Conservation (phyloP, 2,797 vertebrate genomes). For the Amazonetta brasiliensis region DNA sequence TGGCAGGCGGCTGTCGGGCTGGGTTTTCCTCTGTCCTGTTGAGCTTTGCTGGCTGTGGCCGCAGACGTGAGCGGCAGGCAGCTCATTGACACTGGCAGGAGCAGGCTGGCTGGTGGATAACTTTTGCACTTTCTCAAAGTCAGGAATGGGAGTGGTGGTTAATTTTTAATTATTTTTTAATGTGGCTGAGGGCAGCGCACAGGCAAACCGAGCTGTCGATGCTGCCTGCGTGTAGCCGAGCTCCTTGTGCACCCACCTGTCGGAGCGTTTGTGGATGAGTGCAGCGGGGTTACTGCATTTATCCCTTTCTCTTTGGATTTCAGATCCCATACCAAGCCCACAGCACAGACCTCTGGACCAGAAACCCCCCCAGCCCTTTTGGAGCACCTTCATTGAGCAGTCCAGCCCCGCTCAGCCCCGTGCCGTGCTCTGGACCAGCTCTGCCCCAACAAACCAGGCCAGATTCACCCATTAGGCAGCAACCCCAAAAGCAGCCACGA, state of each 20-base stretch:
- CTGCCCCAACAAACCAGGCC: neutral
- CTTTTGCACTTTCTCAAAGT: neutral
- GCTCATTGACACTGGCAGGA: neutral
- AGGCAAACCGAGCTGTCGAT: neutral
- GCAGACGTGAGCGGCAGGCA: rapidly evolving
- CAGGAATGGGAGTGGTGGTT: neutral
- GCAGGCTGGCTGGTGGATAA: neutral
- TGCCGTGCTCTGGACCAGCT: rapidly evolving
- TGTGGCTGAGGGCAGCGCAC: neutral
- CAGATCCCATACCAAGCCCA: neutral
- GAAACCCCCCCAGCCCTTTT: neutral
- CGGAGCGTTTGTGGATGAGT: neutral
- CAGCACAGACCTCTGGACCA: rapidly evolving
- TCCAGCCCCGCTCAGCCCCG: rapidly evolving
- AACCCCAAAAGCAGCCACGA: rapidly evolving
- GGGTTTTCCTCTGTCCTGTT: neutral
- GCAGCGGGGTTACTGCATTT: neutral
- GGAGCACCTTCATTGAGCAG: rapidly evolving
- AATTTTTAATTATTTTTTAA: constrained; percentile 43
- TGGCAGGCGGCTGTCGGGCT: neutral
- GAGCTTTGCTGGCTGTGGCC: rapidly evolving
- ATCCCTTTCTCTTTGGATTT: neutral
- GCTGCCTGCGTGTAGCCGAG: neutral
- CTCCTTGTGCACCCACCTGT: neutral
- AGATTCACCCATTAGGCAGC: rapidly evolving